Percentiles rank a stretch among this genome's conserved stretches.
phyloP scores from a whole-genome alignment of 2,113 vertebrate genomes.

The Grammatotria lemairii region DNA sequence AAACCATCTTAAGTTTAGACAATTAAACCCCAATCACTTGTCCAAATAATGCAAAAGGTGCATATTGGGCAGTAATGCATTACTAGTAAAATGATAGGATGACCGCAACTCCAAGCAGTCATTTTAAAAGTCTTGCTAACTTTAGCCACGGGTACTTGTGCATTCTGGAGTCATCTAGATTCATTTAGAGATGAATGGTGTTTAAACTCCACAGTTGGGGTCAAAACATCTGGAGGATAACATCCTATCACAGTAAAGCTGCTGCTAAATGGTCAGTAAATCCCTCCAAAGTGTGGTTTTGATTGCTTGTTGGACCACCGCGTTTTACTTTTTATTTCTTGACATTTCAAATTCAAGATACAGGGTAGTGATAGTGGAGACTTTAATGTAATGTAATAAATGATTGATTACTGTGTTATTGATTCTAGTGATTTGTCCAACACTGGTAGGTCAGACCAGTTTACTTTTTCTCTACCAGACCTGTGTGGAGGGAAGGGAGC shows the following conservation, averaged over 20 bases:
- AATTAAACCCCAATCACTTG: neutral
- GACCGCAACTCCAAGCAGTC: neutral
- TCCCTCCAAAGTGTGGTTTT: neutral
- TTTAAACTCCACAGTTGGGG: neutral
- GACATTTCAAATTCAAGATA: neutral
- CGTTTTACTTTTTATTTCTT: neutral
- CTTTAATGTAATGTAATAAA: neutral
- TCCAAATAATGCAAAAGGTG: neutral
- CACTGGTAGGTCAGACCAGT: neutral
- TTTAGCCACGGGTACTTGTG: neutral
- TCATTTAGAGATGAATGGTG: neutral
- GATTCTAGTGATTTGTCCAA: neutral
- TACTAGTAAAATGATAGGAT: neutral
- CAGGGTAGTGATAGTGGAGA: neutral
- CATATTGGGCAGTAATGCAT: neutral
- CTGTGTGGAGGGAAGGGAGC: neutral
- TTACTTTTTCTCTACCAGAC: neutral
- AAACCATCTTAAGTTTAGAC: neutral
- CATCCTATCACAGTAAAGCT: neutral
- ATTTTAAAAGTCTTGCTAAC: neutral
- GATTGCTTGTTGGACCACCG: neutral
- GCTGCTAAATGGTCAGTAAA: neutral
- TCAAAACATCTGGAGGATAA: neutral
- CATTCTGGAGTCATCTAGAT: neutral
- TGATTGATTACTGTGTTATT: neutral